phyloP scores from a whole-genome alignment of 2,888 invertebrate species.

The Listrodromus nycthemerus region DNA sequence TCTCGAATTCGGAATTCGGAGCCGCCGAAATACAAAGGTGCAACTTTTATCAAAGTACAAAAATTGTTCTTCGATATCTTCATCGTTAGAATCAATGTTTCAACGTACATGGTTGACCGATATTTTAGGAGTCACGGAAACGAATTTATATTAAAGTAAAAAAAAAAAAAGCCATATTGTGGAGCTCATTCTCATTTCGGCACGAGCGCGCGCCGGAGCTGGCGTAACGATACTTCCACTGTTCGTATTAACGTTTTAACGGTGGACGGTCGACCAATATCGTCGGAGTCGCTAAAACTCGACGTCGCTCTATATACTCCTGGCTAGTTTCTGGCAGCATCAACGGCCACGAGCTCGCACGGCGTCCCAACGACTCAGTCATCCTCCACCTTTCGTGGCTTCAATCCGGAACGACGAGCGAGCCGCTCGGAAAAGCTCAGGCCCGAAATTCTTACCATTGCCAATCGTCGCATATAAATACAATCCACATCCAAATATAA shows the following conservation, averaged over 20 bases:
- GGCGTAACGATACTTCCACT: slow-evolving; percentile 34
- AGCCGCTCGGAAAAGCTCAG: slow-evolving; percentile 46
- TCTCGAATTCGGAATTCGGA: not conserved
- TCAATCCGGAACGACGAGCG: slow-evolving; percentile 66
- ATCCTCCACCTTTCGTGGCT: slow-evolving; percentile 75
- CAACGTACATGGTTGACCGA: slow-evolving; percentile 2
- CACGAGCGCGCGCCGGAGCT: not conserved
- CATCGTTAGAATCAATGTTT: slow-evolving; percentile 34
- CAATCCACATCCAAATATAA: not conserved
- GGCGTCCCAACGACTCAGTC: slow-evolving; percentile 82
- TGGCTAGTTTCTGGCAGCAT: slow-evolving; percentile 56
- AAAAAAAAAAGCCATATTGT: slow-evolving; percentile 13
- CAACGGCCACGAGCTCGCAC: slow-evolving; percentile 64
- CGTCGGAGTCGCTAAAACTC: slow-evolving; percentile 30
- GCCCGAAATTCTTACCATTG: slow-evolving; percentile 22
- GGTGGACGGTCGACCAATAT: slow-evolving; percentile 21
- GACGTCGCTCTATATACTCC: slow-evolving; percentile 57
- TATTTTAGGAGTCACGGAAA: slow-evolving; percentile 27
- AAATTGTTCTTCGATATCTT: no score
- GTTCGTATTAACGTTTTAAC: slow-evolving; percentile 36
- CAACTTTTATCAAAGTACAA: no score
- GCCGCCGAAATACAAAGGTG: no score
- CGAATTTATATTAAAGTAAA: not conserved
- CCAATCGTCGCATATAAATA: not conserved
- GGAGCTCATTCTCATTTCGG: slow-evolving; percentile 7